A percentile compares a stretch with the other conserved stretches of the same genome.
These are phyloP conservation scores for Heteromurus nitidus DNA, from an alignment of 2,888 invertebrate species.

Conservation along the genomic window DNA sequence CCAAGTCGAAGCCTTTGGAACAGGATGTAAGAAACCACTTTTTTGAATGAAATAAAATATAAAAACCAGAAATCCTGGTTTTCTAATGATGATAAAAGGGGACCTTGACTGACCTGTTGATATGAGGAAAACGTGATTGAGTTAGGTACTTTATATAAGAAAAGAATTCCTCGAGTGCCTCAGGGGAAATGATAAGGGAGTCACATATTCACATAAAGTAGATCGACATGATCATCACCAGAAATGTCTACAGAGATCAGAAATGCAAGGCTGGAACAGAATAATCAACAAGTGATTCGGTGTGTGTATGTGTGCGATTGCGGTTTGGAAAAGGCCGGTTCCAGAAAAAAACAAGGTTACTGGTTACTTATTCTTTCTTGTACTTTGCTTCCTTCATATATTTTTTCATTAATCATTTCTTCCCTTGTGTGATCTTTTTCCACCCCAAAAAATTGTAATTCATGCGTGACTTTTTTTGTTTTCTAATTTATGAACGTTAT, in stretches of 20 bases:
- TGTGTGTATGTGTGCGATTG: background rate
- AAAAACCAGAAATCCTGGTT: conserved; percentile 60
- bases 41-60: conserved; percentile 33
- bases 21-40: conserved; percentile 44
- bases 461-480: conserved; percentile 60
- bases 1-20: background rate
- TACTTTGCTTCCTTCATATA: conserved; percentile 21
- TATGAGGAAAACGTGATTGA: conserved; percentile 48
- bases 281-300: background rate
- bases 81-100: conserved; percentile 42
- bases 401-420: conserved; percentile 21
- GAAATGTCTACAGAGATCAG: conserved; percentile 6
- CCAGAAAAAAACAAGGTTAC: background rate
- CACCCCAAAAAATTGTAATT: conserved; percentile 56
- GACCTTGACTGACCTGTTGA: conserved; percentile 55
- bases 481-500: conserved; percentile 54
- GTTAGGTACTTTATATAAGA: conserved; percentile 49
- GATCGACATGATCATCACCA: conserved; percentile 15
- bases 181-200: conserved; percentile 21
- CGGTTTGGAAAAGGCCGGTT: background rate
- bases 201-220: conserved; percentile 16
- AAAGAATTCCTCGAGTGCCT: conserved; percentile 16
- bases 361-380: background rate
- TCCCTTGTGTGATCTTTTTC: conserved; percentile 29
- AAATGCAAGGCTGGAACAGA: conserved; percentile 10